phyloP scores from a whole-genome alignment of 1,140 invertebrate genomes.

The Drosophila eugracilis region DNA sequence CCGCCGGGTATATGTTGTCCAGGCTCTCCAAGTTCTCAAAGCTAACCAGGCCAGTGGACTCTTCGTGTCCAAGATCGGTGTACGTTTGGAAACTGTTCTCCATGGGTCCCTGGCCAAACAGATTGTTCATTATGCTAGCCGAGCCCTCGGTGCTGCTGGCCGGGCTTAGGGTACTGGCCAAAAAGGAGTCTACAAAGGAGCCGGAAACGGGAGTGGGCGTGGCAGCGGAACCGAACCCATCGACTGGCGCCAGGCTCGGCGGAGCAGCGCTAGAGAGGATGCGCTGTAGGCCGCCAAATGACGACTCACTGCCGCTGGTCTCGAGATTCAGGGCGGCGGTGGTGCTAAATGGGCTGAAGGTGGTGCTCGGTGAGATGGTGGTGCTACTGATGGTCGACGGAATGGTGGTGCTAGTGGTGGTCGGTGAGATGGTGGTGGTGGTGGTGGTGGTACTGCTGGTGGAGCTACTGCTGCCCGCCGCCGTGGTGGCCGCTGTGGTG shows the following conservation, averaged over 20 bases:
- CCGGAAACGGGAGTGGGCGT: constrained; percentile 33
- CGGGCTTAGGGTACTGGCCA: constrained; percentile 49
- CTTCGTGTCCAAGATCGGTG: constrained; percentile 84
- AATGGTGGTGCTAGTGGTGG: constrained; percentile 19
- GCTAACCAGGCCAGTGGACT: constrained; percentile 76
- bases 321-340: constrained; percentile 37
- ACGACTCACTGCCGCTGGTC: constrained; percentile 57
- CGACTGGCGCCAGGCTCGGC: constrained; percentile 61
- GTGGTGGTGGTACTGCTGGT: constrained; percentile 49
- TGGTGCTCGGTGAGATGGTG: constrained; percentile 82
- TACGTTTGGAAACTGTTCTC: constrained; percentile 84
- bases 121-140: constrained; percentile 80
- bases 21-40: constrained; percentile 87
- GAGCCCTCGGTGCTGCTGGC: constrained; percentile 85
- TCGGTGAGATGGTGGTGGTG: constrained; percentile 69
- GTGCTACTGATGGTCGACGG: constrained; percentile 23
- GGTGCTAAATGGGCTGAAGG: constrained; percentile 65
- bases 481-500: constrained; percentile 86
- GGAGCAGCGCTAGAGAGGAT: constrained; percentile 65
- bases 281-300: constrained; percentile 67
- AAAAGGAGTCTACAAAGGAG: constrained; percentile 43
- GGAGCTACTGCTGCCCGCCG: constrained; percentile 84
- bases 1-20: constrained; percentile 87
- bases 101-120: constrained; percentile 78
- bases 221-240: constrained; percentile 62